Percentiles rank a stretch among this genome's conserved stretches.
These are phyloP conservation scores for Ariopsis seemanni DNA, from an alignment of 2,113 vertebrate genomes.

Conservation along the genomic window DNA sequence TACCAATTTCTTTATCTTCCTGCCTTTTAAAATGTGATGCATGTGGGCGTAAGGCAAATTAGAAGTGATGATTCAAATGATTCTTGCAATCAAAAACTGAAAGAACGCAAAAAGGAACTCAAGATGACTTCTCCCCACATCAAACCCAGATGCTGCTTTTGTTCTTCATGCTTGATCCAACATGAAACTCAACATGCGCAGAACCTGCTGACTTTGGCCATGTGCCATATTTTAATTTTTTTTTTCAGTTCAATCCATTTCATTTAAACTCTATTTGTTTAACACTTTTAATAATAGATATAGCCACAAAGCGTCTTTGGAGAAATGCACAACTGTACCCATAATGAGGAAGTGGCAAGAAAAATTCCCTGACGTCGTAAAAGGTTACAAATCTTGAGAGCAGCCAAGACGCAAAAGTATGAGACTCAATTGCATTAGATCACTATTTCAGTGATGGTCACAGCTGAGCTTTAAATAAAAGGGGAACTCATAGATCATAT, in stretches of 20 bases:
- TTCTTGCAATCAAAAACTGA: constrained; percentile 31
- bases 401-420: neutral
- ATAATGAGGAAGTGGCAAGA: neutral
- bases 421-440: neutral
- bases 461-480: neutral
- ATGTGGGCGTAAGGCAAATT: constrained; percentile 33
- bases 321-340: neutral
- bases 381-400: neutral
- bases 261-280: neutral
- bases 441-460: neutral
- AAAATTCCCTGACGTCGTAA: neutral
- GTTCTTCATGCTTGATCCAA: neutral
- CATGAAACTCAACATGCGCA: neutral
- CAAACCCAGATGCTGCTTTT: constrained; percentile 17
- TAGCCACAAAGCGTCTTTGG: neutral
- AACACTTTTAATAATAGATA: neutral
- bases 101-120: constrained; percentile 20
- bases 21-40: constrained; percentile 33
- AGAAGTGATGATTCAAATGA: constrained; percentile 45
- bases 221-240: too few relatives aligned
- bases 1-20: constrained; percentile 29
- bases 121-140: constrained; percentile 37
- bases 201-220: constrained; percentile 5
- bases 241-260: neutral
- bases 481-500: neutral